Percentiles rank a stretch among this genome's conserved stretches.
These are phyloP conservation scores for Cataglyphis rosenhaueri DNA, from an alignment of 2,888 invertebrate species.

Conservation along the genomic window DNA sequence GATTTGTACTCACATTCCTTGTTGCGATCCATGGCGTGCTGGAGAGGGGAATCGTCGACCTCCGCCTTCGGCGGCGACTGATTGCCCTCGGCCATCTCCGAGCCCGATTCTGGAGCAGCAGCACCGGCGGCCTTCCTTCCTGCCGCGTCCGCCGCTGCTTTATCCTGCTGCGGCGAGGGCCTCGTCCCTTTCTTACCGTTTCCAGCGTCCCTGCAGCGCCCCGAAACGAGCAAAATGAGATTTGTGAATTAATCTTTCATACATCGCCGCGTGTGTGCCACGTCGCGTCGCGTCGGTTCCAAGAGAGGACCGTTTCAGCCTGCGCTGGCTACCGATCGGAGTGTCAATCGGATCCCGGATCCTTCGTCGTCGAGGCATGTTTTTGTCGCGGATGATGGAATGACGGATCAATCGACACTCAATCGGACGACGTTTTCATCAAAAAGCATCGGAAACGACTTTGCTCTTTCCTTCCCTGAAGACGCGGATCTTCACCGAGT, in stretches of 20 bases:
- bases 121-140: constrained; percentile 79
- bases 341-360: constrained; percentile 70
- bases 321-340: constrained; percentile 57
- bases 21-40: constrained; percentile 97
- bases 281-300: constrained; percentile 19
- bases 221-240: constrained; percentile 74
- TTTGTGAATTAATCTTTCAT: constrained; percentile 78
- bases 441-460: constrained; percentile 66
- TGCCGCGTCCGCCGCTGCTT: constrained; percentile 77
- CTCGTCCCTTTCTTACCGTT: constrained; percentile 80
- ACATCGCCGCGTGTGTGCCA: constrained; percentile 53
- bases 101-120: constrained; percentile 75
- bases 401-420: constrained; percentile 77
- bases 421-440: constrained; percentile 70
- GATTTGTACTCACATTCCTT: constrained; percentile 95
- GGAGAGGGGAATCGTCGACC: constrained; percentile 97
- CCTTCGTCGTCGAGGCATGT: constrained; percentile 60
- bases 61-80: constrained; percentile 95
- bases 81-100: constrained; percentile 84
- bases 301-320: constrained; percentile 36
- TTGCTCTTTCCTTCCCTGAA: constrained; percentile 23
- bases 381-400: constrained; percentile 72
- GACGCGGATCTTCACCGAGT: background rate
- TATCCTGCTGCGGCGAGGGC: constrained; percentile 74
- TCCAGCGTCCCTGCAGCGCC: constrained; percentile 74